Conservation (phyloP, 2,888 invertebrate species). For the Pemphredon lugubris region DNA sequence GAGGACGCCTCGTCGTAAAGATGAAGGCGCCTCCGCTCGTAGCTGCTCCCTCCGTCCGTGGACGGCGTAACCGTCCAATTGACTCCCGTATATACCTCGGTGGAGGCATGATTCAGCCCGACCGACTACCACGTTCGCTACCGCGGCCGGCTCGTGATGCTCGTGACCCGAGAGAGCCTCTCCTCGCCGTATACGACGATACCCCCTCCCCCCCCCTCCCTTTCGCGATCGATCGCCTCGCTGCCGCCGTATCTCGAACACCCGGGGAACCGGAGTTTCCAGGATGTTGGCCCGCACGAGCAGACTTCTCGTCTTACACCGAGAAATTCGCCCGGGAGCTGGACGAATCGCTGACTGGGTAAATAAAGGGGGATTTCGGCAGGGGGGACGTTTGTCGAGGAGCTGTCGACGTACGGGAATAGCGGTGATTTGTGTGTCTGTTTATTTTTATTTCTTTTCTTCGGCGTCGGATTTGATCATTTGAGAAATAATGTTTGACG, state of each 20-base stretch:
- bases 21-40: constrained; percentile 67
- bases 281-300: constrained; percentile 15
- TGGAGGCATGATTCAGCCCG: constrained; percentile 66
- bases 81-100: constrained; percentile 67
- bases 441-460: too few relatives aligned
- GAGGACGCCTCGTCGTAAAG: constrained; percentile 72
- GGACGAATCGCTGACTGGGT: too few relatives aligned
- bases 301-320: constrained; percentile 3
- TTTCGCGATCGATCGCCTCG: constrained; percentile 58
- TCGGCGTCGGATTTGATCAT: too few relatives aligned
- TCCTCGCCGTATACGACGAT: constrained; percentile 51
- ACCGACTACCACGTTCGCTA: constrained; percentile 60
- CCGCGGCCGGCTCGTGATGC: constrained; percentile 68
- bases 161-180: constrained; percentile 70
- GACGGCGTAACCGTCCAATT: constrained; percentile 69
- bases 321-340: neutral
- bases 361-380: too few relatives aligned
- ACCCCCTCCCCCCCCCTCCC: constrained; percentile 41
- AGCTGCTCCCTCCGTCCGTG: constrained; percentile 58
- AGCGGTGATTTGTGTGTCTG: too few relatives aligned
- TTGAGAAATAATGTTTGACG: too few relatives aligned
- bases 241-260: constrained; percentile 50
- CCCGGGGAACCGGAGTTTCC: constrained; percentile 26
- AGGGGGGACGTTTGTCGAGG: too few relatives aligned
- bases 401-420: too few relatives aligned